Evolutionary conservation across 2,888 invertebrate genomes (phyloP), one percentile per base, ranked within the genome.

Genomic region (Scelioninae gen. 1): DNA sequence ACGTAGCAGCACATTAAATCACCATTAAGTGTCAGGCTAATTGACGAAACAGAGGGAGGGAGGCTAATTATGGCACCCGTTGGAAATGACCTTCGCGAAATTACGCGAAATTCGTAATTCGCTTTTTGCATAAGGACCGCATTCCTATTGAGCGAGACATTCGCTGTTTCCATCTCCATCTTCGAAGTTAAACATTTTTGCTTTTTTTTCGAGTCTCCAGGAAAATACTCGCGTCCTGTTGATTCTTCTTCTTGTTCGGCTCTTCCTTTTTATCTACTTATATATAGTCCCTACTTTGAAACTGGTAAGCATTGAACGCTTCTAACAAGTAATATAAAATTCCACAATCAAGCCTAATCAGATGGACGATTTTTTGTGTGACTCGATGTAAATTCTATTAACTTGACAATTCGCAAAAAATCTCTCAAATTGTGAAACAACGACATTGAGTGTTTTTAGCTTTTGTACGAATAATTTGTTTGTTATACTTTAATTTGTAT

Each of bases 1-100:
- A n/a, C n/a, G n/a, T 83, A 56, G 72, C 84, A 66, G 58, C 58
- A 51, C 82, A 83, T 86, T 88, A 87, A 87, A 88, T 88, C 88
- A 88, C 84, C 77, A 86, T 87, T 84, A 86, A 88, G 86, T 86
- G 88, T 87, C 88, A 85, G 83, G 74, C 81, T 88, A 88, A 88
- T 88, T 88, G 88, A 88, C 86, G 82, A 88, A 85, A n/a, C n/a
- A n/a, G n/a, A n/a, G n/a, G n/a, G n/a, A 76, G 82, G 81, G 58
- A 23, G 84, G 84, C 78, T 87, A 88, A 88, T 88, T 87, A 87
- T 85, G 23, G 56, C 79, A 8, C 45, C 1, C 45, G 45, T 10
- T 13, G 45, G 45, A 81, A 63, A 65, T 79, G 69, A 82, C 68
- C 62, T 56, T 62, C 77, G 81, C 75, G 63, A 85, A 86, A 84